Base-by-base conservation (phyloP, 2,888 invertebrate genomes). In the Trachelus iudaicus region DNA sequence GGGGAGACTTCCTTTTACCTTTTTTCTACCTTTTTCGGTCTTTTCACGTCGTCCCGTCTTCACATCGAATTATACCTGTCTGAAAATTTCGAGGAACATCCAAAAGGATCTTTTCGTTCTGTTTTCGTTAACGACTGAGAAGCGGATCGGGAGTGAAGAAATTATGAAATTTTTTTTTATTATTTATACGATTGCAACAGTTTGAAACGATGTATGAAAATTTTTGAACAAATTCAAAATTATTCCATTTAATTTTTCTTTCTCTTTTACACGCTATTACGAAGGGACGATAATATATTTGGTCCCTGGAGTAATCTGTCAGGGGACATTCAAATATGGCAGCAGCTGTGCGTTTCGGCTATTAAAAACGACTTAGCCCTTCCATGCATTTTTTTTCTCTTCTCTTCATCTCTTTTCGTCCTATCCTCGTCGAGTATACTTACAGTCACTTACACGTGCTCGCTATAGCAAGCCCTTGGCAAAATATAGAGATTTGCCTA, bases 281-380 rank as follows among this genome's bases (percentile, higher is more conserved):
- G 15, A 40, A 40, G 15, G 15, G 40, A 40, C 15, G 40, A 40
- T 40, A 15, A 40, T 15, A 40, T 40, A 40, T 40, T 40, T 40
- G 40, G 40, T 40, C 40, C 40, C 15, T 4, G 13, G 4, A 40
- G 69, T 69, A 30, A 69, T 30, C 69, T 31, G 69, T 31, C 69
- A 69, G 31, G 69, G 23, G 69, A 71, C 68, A 74, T 79, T 15
- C 85, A 88, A 86, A 85, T 84, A 83, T 81, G 85, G 85, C 88
- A 86, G 89, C 91, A 89, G 90, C 90, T 89, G 86, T 81, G 83
- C 84, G 83, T 84, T 84, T 85, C 86, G 87, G 89, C 89, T 90
- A 91, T 91, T 90, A 91, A 91, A 90, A 90, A 87, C 89, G 90
- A 89, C 91, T 91, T 90, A 90, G 85, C 85, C 85, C 85, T 79